Conservation (phyloP, 2,888 invertebrate genomes). For the Papilio elwesi region DNA sequence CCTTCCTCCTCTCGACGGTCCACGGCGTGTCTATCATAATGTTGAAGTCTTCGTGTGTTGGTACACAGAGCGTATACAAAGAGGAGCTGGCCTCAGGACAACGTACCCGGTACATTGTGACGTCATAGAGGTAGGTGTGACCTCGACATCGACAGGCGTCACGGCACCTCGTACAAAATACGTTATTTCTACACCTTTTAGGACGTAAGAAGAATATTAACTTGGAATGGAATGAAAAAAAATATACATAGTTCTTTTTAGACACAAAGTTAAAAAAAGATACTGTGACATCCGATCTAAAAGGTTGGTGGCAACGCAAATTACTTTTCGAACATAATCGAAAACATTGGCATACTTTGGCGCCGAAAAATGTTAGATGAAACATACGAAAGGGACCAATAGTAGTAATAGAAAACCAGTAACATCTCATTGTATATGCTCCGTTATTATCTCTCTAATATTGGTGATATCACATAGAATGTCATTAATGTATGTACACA, state of each 20-base stretch:
- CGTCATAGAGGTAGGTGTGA: background rate
- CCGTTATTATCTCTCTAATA: slow-evolving; percentile 73
- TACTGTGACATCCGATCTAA: background rate
- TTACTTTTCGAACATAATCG: background rate
- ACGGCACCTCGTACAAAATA: background rate
- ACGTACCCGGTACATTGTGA: background rate
- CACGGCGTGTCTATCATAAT: slow-evolving; percentile 59
- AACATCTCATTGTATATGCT: slow-evolving; percentile 15
- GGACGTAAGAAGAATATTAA: background rate
- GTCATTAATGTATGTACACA: slow-evolving; percentile 68
- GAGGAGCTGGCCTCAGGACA: background rate
- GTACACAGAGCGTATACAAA: slow-evolving; percentile 1
- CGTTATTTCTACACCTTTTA: background rate
- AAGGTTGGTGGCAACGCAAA: background rate
- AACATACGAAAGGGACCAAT: background rate
- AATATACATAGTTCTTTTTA: background rate
- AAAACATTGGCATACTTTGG: background rate
- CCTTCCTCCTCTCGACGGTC: slow-evolving; percentile 41
- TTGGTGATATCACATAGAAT: slow-evolving; percentile 82
- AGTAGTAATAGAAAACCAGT: background rate
- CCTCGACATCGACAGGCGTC: background rate
- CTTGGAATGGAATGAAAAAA: background rate
- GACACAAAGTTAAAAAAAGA: slow-evolving; percentile 15
- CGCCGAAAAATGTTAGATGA: background rate
- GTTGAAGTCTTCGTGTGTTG: slow-evolving; percentile 63